Evolutionary conservation across 2,888 invertebrate species (phyloP).

Genomic region (Platyscelio sp.): DNA sequence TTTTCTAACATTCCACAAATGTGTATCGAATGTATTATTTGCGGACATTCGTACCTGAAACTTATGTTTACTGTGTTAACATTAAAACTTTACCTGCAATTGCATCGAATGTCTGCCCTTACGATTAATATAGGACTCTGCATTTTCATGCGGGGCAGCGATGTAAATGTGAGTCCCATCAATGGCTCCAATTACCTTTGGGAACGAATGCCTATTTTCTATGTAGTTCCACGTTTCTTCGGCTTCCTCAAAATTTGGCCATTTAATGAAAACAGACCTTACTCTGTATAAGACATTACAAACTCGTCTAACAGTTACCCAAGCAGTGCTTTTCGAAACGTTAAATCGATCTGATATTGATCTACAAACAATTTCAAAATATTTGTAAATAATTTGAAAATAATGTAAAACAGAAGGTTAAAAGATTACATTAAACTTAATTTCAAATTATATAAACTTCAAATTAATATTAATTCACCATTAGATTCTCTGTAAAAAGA

Average conservation of each 20-base stretch:
- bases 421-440: too few relatives aligned
- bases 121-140: slow-evolving; percentile 66
- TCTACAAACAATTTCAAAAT: slow-evolving; percentile 17
- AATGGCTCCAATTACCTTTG: slow-evolving; percentile 67
- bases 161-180: slow-evolving; percentile 71
- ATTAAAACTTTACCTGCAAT: slow-evolving; percentile 54
- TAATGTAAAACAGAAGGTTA: too few relatives aligned
- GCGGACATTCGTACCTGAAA: too few relatives aligned
- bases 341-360: slow-evolving; percentile 64
- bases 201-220: slow-evolving; percentile 56
- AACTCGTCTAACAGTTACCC: slow-evolving; percentile 43
- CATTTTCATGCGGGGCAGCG: slow-evolving; percentile 45
- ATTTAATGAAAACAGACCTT: slow-evolving; percentile 57
- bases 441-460: too few relatives aligned
- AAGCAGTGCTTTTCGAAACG: slow-evolving; percentile 57
- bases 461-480: too few relatives aligned
- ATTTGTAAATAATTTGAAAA: too few relatives aligned
- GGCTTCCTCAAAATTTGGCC: slow-evolving; percentile 55
- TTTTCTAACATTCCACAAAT: too few relatives aligned
- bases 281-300: slow-evolving; percentile 34
- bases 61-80: background rate
- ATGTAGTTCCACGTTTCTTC: slow-evolving; percentile 35
- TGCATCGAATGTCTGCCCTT: slow-evolving; percentile 70
- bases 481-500: too few relatives aligned
- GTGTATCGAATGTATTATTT: too few relatives aligned